Evolutionary conservation across 2,797 vertebrate species (phyloP).

Genomic region (Enteromius paludinosus): DNA sequence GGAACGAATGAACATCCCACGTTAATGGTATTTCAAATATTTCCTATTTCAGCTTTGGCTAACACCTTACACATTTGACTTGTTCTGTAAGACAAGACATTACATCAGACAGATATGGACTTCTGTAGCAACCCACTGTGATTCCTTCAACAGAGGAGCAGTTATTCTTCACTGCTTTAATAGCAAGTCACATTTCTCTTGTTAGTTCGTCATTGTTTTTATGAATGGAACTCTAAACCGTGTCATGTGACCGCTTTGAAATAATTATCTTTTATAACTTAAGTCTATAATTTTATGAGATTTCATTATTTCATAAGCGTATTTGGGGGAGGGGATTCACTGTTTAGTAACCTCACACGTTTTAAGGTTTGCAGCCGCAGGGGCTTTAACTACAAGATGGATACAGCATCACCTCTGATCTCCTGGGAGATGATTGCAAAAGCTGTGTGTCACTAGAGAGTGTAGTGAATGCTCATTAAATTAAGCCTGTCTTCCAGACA

Average conservation of each 20-base stretch:
- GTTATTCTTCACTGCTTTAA: background rate
- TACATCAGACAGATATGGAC: background rate
- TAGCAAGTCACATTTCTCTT: background rate
- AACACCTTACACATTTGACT: background rate
- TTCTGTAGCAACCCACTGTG: background rate
- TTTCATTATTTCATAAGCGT: background rate
- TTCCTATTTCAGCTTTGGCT: background rate
- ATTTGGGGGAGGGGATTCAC: background rate
- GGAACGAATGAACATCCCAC: background rate
- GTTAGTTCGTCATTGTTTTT: background rate
- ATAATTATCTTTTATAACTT: background rate
- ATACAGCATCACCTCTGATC: constrained; percentile 24
- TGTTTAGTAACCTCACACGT: constrained; percentile 21
- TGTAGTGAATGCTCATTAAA: constrained; percentile 38
- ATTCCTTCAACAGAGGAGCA: background rate
- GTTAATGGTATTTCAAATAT: too few relatives aligned
- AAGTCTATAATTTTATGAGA: background rate
- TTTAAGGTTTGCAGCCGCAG: background rate
- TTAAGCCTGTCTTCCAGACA: constrained; percentile 6
- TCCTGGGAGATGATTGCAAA: constrained; percentile 33
- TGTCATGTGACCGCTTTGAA: background rate
- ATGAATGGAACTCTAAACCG: background rate
- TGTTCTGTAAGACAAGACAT: background rate
- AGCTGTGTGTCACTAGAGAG: constrained; percentile 30
- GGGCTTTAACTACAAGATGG: background rate